Conservation (phyloP, 2,888 invertebrate species). For the Cataglyphis altisquamis region DNA sequence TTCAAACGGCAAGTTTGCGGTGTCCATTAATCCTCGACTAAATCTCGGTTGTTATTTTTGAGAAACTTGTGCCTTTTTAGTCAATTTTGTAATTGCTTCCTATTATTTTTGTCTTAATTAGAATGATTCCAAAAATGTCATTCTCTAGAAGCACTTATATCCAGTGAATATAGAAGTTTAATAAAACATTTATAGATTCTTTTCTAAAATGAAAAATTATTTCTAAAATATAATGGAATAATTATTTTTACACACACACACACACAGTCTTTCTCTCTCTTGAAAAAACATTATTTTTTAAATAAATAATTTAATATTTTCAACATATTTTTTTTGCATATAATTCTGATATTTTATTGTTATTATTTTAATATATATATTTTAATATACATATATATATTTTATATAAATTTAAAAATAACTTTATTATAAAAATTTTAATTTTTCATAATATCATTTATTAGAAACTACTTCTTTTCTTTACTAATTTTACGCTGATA, state of each 20-base stretch:
- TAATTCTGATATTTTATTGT: no score
- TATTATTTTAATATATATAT: no score
- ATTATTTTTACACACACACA: neutral
- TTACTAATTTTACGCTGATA: neutral
- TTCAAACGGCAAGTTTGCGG: neutral
- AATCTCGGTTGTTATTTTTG: constrained; percentile 3
- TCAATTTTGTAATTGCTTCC: neutral
- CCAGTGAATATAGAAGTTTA: neutral
- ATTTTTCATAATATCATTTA: neutral
- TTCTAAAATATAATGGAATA: neutral
- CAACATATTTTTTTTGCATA: no score
- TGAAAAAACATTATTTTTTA: neutral
- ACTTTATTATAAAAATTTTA: no score
- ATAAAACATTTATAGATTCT: neutral
- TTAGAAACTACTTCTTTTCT: neutral
- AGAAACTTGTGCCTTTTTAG: neutral
- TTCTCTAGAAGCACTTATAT: neutral
- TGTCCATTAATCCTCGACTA: constrained; percentile 35
- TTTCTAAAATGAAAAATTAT: neutral
- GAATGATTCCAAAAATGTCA: neutral
- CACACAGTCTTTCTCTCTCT: neutral
- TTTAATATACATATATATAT: no score
- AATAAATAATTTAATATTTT: no score
- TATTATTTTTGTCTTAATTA: neutral
- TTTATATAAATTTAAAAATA: neutral